phyloP scores from a whole-genome alignment of 2,888 invertebrate genomes.

The Drosophila anceps region DNA sequence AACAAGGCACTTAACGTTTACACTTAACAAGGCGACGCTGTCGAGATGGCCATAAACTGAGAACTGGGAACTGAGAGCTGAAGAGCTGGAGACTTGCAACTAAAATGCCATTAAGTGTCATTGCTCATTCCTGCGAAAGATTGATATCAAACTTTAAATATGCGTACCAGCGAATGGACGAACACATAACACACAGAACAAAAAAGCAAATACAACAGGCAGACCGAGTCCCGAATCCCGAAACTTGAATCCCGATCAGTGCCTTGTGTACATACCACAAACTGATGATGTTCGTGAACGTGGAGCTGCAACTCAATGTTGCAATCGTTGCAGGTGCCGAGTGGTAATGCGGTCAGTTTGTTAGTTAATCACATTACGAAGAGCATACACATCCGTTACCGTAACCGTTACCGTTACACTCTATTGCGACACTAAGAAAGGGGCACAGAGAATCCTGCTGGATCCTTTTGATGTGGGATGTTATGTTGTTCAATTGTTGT shows the following conservation, averaged over 20 bases:
- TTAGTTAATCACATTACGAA: constrained; percentile 58
- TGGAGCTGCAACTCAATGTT: constrained; percentile 34
- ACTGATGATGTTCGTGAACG: constrained; percentile 41
- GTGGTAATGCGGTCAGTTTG: constrained; percentile 50
- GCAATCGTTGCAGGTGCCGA: constrained; percentile 51
- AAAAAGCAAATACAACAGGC: constrained; percentile 2
- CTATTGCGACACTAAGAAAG: constrained; percentile 7
- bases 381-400: constrained; percentile 49
- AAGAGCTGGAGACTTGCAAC: constrained; percentile 31
- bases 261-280: constrained; percentile 46
- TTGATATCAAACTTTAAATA: constrained; percentile 76
- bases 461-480: constrained; percentile 38
- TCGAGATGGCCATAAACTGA: constrained; percentile 53
- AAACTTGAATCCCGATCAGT: constrained; percentile 25
- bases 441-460: constrained; percentile 40
- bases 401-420: constrained; percentile 33
- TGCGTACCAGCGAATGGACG: constrained; percentile 59
- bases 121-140: constrained; percentile 79
- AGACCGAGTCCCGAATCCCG: constrained; percentile 14
- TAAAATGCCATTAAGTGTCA: constrained; percentile 78
- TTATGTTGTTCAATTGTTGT: constrained; percentile 16
- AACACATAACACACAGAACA: constrained; percentile 17
- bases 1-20: constrained; percentile 80
- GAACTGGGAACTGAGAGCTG: constrained; percentile 12
- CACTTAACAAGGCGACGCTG: constrained; percentile 74